phyloP scores from a whole-genome alignment of 2,113 vertebrate species.

The Myotis brandtii region DNA sequence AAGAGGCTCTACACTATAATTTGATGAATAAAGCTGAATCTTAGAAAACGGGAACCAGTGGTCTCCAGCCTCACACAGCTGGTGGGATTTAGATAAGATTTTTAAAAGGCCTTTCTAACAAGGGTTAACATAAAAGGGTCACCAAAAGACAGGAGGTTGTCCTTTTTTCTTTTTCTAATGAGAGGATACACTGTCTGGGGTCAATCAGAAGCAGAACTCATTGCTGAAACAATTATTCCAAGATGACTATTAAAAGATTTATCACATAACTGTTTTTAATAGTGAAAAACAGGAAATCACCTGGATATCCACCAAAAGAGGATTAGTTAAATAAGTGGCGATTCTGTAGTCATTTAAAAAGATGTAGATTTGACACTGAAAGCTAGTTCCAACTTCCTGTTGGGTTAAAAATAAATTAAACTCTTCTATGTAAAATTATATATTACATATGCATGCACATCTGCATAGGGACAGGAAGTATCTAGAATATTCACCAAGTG shows the following conservation, averaged over 20 bases:
- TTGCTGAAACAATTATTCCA: neutral
- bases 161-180: neutral
- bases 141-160: neutral
- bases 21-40: neutral
- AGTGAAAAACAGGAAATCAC: slow-evolving; percentile 2
- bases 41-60: neutral
- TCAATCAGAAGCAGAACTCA: slow-evolving; percentile 27
- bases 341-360: neutral
- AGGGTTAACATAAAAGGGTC: neutral
- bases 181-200: neutral
- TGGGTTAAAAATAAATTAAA: neutral
- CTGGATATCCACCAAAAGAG: neutral
- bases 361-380: neutral
- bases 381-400: neutral
- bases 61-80: neutral
- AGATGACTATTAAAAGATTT: neutral
- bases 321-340: neutral
- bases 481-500: neutral
- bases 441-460: neutral
- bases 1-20: neutral
- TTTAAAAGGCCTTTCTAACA: neutral
- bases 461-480: neutral
- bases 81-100: neutral
- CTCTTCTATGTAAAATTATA: neutral
- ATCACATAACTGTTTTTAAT: slow-evolving; percentile 8